Evolutionary conservation across 2,888 invertebrate genomes (phyloP).

Genomic region (Pseudococcus jackbeardsleyi): DNA sequence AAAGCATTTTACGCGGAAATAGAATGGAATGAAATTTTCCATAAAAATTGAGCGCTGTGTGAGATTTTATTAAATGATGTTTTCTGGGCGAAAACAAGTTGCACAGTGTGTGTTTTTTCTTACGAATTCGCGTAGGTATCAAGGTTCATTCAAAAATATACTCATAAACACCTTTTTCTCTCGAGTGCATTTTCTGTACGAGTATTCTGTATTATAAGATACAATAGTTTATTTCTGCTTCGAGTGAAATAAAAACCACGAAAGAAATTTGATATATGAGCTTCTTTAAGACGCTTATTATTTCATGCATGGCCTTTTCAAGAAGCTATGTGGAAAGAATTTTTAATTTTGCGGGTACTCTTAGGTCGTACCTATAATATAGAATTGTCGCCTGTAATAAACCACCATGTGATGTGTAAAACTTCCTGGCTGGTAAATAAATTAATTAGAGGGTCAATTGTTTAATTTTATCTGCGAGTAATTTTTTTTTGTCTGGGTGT

Average conservation of each 20-base stretch:
- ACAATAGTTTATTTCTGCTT: conserved; percentile 42
- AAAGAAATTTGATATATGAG: conserved; percentile 48
- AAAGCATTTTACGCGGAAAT: conserved; percentile 38
- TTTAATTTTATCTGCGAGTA: conserved; percentile 34
- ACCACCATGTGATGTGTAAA: background rate
- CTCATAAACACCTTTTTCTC: conserved; percentile 47
- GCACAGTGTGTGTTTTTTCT: background rate
- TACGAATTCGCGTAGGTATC: background rate
- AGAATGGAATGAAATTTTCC: conserved; percentile 33
- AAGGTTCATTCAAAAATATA: conserved; percentile 35
- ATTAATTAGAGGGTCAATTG: conserved; percentile 29
- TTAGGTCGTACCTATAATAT: background rate
- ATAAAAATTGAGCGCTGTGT: conserved; percentile 27
- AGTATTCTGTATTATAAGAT: conserved; percentile 1
- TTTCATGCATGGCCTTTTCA: conserved; percentile 41
- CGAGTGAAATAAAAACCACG: conserved; percentile 31
- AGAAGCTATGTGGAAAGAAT: conserved; percentile 5
- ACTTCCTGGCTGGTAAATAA: background rate
- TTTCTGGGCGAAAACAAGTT: conserved; percentile 30
- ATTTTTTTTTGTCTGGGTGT: background rate
- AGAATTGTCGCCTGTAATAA: background rate
- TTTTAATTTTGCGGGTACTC: background rate
- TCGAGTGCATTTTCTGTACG: conserved; percentile 22
- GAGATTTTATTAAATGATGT: conserved; percentile 53
- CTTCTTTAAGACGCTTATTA: conserved; percentile 49